A percentile compares a stretch with the other conserved stretches of the same genome.
Conservation (phyloP, 2,888 invertebrate species). For the Philopedon plagiatum region DNA sequence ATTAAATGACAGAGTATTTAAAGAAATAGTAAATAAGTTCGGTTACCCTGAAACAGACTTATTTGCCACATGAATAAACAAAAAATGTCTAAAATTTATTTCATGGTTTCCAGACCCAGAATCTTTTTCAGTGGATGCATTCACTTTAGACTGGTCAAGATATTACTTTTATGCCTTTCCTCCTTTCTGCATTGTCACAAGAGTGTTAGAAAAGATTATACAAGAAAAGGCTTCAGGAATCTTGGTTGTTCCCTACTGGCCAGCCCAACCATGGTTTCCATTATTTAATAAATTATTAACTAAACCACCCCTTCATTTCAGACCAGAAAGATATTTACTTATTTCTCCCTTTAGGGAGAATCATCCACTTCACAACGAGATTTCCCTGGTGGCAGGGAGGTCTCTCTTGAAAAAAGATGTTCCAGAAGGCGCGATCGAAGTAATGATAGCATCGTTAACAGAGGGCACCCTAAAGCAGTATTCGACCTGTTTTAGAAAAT, state of each 20-base stretch:
- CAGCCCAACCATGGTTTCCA: neutral
- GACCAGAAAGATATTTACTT: constrained; percentile 10
- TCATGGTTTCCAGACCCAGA: constrained; percentile 45
- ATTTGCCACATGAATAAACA: constrained; percentile 38
- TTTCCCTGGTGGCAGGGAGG: constrained; percentile 44
- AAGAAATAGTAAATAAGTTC: constrained; percentile 25
- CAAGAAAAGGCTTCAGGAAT: constrained; percentile 8
- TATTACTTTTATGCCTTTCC: constrained; percentile 12
- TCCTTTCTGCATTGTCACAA: neutral
- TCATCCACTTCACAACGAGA: constrained; percentile 29
- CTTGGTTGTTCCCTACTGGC: neutral
- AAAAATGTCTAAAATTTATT: constrained; percentile 33
- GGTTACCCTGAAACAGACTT: constrained; percentile 37
- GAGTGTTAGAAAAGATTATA: neutral
- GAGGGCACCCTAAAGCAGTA: constrained; percentile 29
- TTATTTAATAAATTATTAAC: neutral
- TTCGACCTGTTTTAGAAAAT: constrained; percentile 25
- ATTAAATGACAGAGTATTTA: constrained; percentile 34
- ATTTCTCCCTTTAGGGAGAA: constrained; percentile 39
- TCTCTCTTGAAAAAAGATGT: constrained; percentile 18
- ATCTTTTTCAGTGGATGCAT: constrained; percentile 33
- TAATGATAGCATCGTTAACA: constrained; percentile 25
- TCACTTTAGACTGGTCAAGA: constrained; percentile 32
- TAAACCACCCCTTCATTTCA: neutral
- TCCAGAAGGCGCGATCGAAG: constrained; percentile 6